These are phyloP conservation scores for Crepidodera aurea DNA, from an alignment of 2,888 invertebrate genomes.

Conservation along the genomic window DNA sequence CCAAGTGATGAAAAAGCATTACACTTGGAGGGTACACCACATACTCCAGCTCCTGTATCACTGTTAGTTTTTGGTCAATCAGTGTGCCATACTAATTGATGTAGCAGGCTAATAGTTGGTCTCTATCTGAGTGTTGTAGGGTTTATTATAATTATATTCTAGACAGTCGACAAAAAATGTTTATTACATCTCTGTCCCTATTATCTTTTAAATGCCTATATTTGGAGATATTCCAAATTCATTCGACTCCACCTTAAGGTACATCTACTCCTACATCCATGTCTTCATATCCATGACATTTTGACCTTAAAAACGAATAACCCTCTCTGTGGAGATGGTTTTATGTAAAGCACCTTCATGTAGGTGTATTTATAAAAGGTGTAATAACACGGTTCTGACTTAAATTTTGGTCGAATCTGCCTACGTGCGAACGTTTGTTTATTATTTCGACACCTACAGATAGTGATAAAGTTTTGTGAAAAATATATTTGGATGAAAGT, in stretches of 20 bases:
- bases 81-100: too few relatives aligned
- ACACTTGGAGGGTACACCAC: too few relatives aligned
- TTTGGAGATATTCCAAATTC: too few relatives aligned
- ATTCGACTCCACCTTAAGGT: neutral
- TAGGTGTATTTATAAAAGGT: conserved; percentile 8
- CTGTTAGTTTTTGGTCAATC: too few relatives aligned
- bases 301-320: neutral
- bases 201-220: too few relatives aligned
- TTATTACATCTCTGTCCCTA: too few relatives aligned
- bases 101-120: too few relatives aligned
- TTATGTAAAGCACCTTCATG: neutral
- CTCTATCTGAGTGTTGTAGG: too few relatives aligned
- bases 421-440: conserved; percentile 6
- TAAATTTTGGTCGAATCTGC: conserved; percentile 6
- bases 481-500: neutral
- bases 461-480: neutral
- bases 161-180: too few relatives aligned
- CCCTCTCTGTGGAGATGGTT: neutral
- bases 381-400: conserved; percentile 9
- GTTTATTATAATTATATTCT: too few relatives aligned
- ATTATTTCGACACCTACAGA: conserved; percentile 7
- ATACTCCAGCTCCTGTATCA: too few relatives aligned
- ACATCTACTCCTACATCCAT: neutral
- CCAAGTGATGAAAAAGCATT: too few relatives aligned
- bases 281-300: conserved; percentile 6